Conservation (phyloP, 2,888 invertebrate species). For the Mythimna ferrago region DNA sequence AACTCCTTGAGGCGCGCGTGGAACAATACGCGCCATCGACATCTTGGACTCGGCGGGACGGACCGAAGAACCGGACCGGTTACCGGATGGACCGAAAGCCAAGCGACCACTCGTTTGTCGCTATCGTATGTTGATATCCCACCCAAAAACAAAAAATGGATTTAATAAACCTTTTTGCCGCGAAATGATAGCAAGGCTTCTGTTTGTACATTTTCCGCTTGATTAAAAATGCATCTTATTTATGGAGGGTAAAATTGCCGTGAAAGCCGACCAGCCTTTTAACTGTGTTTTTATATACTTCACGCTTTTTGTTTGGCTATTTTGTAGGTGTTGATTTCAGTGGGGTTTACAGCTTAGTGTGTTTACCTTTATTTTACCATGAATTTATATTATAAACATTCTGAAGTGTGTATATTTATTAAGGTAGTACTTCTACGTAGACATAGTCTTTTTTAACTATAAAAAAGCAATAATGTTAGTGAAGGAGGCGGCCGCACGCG, state of each 20-base stretch:
- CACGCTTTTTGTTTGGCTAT: slow-evolving; percentile 9
- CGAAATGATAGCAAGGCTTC: slow-evolving; percentile 5
- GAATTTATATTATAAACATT: slow-evolving; percentile 14
- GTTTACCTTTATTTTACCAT: slow-evolving; percentile 21
- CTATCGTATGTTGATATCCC: too few species aligned
- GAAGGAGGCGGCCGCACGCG: too few species aligned
- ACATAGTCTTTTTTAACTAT: too few species aligned
- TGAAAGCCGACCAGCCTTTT: slow-evolving; percentile 27
- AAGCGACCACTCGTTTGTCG: too few species aligned
- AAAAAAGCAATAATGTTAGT: too few species aligned
- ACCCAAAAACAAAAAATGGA: neutral
- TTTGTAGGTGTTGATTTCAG: slow-evolving; percentile 37
- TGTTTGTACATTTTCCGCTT: slow-evolving; percentile 27
- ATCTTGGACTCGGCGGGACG: too few species aligned
- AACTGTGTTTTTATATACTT: slow-evolving; percentile 42
- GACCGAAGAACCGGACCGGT: too few species aligned
- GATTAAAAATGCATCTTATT: slow-evolving; percentile 47
- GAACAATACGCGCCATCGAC: too few species aligned
- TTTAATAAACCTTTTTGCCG: slow-evolving; percentile 21
- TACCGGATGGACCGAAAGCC: too few species aligned
- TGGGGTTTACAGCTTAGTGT: slow-evolving; percentile 8
- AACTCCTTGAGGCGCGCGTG: too few species aligned
- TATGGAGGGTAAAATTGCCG: slow-evolving; percentile 8
- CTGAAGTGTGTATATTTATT: neutral
- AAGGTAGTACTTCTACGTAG: too few species aligned